These are phyloP conservation scores for Darevskia nairensis DNA, from an alignment of 2,797 vertebrate species.

Conservation along the genomic window DNA sequence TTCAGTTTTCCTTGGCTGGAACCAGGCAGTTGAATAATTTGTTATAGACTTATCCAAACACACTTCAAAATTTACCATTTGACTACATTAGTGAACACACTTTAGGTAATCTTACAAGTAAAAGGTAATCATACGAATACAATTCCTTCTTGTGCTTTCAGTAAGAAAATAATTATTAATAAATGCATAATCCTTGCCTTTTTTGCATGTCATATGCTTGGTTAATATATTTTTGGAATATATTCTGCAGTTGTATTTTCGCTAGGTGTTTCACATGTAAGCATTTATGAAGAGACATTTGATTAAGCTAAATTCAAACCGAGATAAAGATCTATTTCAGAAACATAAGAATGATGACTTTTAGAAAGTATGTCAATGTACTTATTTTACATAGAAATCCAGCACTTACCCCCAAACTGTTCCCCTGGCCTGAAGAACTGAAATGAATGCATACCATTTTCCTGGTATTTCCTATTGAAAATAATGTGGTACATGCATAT, in stretches of 20 bases:
- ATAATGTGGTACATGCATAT: conserved; percentile 58
- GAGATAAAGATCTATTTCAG: conserved; percentile 10
- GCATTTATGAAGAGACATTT: neutral
- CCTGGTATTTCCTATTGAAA: conserved; percentile 72
- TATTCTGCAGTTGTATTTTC: conserved; percentile 36
- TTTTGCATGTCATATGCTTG: conserved; percentile 27
- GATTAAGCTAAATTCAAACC: conserved; percentile 28
- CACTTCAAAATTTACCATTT: conserved; percentile 13
- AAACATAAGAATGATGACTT: conserved; percentile 27
- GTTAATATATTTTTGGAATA: conserved; percentile 44
- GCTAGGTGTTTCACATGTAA: conserved; percentile 15
- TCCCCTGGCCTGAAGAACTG: conserved; percentile 42
- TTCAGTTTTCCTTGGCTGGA: conserved; percentile 27
- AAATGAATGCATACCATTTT: conserved; percentile 61
- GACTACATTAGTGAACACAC: conserved; percentile 10
- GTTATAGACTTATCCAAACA: conserved; percentile 20
- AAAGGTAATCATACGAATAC: conserved; percentile 11
- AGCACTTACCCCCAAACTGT: conserved; percentile 30
- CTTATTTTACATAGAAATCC: conserved; percentile 54
- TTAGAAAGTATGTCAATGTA: conserved; percentile 7
- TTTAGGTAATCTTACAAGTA: neutral
- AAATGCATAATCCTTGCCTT: conserved; percentile 22
- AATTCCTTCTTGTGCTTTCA: conserved; percentile 28
- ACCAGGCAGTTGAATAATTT: conserved; percentile 26
- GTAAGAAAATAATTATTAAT: conserved; percentile 44